A percentile compares a stretch with the other conserved stretches of the same genome.
Conservation (phyloP, 2,113 vertebrate genomes). For the Grammomys surdaster region DNA sequence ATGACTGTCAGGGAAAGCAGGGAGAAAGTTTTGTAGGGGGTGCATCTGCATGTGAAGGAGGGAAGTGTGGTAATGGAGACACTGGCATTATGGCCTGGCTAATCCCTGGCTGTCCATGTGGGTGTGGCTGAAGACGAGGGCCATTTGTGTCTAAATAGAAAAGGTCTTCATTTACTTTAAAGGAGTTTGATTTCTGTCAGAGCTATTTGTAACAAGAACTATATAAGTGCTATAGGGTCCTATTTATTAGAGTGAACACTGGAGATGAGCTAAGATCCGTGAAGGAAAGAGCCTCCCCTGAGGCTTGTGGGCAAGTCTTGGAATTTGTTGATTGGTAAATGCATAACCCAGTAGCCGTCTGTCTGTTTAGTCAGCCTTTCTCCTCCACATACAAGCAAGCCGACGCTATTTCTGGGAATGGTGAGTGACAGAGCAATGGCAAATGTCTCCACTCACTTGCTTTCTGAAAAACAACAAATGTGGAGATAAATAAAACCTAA, state of each 20-base stretch:
- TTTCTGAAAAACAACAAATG: conserved; percentile 78
- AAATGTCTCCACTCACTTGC: conserved; percentile 73
- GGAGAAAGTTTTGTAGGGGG: neutral
- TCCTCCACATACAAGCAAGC: neutral
- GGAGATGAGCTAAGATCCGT: neutral
- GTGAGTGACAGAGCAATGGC: conserved; percentile 65
- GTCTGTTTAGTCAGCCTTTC: neutral
- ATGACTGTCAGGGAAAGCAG: neutral
- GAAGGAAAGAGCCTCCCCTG: neutral
- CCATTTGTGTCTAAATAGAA: neutral
- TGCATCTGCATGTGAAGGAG: neutral
- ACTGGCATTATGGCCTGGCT: fast-evolving
- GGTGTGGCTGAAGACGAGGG: neutral
- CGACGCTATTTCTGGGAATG: conserved; percentile 73
- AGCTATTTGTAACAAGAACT: neutral
- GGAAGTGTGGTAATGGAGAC: neutral
- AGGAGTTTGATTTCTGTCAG: conserved; percentile 54
- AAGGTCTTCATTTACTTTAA: neutral
- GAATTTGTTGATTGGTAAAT: neutral
- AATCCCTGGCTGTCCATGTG: neutral
- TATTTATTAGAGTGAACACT: neutral
- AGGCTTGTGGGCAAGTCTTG: neutral
- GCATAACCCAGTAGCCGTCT: neutral
- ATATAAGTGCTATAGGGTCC: neutral
- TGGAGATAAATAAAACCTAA: conserved; percentile 75